Evolutionary conservation across 1,140 invertebrate genomes (phyloP), one percentile per base, ranked within the genome.

Genomic region (Camponotus pennsylvanicus): DNA sequence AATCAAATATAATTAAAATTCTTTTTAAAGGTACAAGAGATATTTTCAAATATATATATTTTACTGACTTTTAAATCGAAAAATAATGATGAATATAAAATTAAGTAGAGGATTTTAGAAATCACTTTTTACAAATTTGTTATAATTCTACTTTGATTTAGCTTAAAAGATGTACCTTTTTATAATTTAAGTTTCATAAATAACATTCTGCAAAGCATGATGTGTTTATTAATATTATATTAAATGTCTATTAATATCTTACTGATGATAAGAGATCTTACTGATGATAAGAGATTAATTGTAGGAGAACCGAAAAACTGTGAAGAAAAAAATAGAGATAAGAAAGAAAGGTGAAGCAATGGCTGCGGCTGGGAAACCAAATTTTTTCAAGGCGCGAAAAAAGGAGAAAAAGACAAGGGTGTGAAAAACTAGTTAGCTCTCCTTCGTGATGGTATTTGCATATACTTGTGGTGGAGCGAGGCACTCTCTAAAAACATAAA

Each of bases 401-500:
- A 32, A 82, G 42, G n/a, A 66, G 13, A 3, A 13, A 21, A 63
- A 45, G 18, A 57, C n/a, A 6, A 64, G n/a, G 34, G 11, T 15
- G 61, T 27, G 8, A 57, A 55, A 78, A 73, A 86, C 40, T 70
- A 63, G 55, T 57, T 66, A 67, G 61, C 52, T 59, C 75, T 66
- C 32, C 73, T 88, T 63, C 59, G 40, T 45, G 52, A 79, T 86
- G 52, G 37, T n/a, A 89, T 89, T 86, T 89, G 83, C 88, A 86
- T 89, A 78, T n/a, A 89, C 42, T 71, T 52, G 70, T 57, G 61
- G 69, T 88, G 67, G 80, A 67, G 80, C n/a, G 63, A n/a, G 59
- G 9, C 40, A 9, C n/a, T 63, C n/a, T 49, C 32, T 57, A 34
- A 77, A 82, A 79, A 86, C 64, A 86, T 89, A 89, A 89, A 89